Conservation (phyloP, 2,888 invertebrate genomes). For the Cheilosia soror region DNA sequence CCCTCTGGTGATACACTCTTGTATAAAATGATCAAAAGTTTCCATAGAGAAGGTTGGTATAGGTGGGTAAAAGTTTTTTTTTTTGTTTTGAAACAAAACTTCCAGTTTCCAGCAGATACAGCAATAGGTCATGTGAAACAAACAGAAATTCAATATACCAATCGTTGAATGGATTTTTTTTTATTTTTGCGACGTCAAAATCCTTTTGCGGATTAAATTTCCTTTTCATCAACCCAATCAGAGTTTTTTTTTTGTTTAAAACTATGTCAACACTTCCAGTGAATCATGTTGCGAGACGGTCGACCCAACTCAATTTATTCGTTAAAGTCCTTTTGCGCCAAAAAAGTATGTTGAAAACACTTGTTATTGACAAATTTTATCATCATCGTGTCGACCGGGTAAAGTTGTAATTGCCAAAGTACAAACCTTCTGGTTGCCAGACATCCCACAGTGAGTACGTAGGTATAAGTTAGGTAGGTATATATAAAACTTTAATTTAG, state of each 20-base stretch:
- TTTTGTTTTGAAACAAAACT: constrained; percentile 15
- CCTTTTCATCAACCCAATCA: constrained; percentile 7
- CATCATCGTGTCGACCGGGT: constrained; percentile 46
- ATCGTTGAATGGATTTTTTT: constrained; percentile 19
- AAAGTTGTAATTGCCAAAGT: constrained; percentile 67
- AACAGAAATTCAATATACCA: constrained; percentile 14
- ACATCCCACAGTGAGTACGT: not conserved
- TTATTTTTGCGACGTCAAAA: not conserved
- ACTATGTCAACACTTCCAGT: not conserved
- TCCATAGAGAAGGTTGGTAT: not conserved
- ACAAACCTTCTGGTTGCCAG: constrained; percentile 1
- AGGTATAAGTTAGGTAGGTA: not conserved
- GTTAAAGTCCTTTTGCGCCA: constrained; percentile 9
- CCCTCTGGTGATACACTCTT: not conserved
- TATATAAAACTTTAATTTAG: constrained; percentile 22
- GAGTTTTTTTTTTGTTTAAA: constrained; percentile 7
- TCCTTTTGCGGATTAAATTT: constrained; percentile 16
- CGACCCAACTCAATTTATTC: constrained; percentile 13
- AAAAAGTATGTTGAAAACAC: constrained; percentile 7
- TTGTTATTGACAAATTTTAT: constrained; percentile 59
- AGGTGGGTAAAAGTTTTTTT: not conserved
- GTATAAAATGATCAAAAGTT: not conserved
- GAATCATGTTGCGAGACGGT: constrained; percentile 19
- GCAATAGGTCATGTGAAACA: not conserved
- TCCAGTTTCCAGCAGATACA: not conserved